A percentile compares a stretch with the other conserved stretches of the same genome.
Conservation (phyloP, 2,888 invertebrate genomes). For the Malacosoma neustria region DNA sequence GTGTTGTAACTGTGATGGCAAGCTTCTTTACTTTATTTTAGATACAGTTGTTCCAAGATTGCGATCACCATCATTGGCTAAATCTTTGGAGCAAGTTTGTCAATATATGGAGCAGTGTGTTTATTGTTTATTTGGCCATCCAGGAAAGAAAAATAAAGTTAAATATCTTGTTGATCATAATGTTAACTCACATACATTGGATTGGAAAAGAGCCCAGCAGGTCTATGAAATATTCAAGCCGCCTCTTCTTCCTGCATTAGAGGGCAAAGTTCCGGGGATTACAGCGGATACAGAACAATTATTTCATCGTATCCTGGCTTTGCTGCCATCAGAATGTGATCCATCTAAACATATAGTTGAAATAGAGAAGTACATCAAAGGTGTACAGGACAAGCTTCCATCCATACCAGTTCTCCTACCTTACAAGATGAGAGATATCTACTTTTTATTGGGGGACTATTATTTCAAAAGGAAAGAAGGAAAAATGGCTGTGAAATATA, state of each 20-base stretch:
- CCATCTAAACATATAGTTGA: slow-evolving; percentile 77
- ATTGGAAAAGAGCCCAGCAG: slow-evolving; percentile 84
- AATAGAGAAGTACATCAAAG: slow-evolving; percentile 80
- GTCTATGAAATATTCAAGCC: slow-evolving; percentile 89
- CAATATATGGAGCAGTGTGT: slow-evolving; percentile 88
- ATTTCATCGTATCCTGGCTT: slow-evolving; percentile 79
- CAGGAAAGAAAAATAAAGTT: slow-evolving; percentile 77
- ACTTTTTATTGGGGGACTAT: slow-evolving; percentile 93
- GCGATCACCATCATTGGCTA: slow-evolving; percentile 77
- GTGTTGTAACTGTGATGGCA: slow-evolving; percentile 86
- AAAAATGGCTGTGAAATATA: slow-evolving; percentile 84
- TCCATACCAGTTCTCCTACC: slow-evolving; percentile 68
- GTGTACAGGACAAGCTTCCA: slow-evolving; percentile 72
- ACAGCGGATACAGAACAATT: slow-evolving; percentile 86
- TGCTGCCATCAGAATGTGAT: slow-evolving; percentile 81
- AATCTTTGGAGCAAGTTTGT: slow-evolving; percentile 79
- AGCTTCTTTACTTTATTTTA: slow-evolving; percentile 85
- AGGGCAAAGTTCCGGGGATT: slow-evolving; percentile 84
- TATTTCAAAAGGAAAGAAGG: slow-evolving; percentile 92
- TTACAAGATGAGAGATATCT: slow-evolving; percentile 81
- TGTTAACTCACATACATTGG: slow-evolving; percentile 78
- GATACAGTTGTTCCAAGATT: slow-evolving; percentile 82
- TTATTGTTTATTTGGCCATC: slow-evolving; percentile 90
- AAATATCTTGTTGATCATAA: slow-evolving; percentile 84
- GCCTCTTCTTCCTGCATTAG: slow-evolving; percentile 85